These are phyloP conservation scores for Nannoperca obscura DNA, from an alignment of 2,797 vertebrate species.

Conservation along the genomic window DNA sequence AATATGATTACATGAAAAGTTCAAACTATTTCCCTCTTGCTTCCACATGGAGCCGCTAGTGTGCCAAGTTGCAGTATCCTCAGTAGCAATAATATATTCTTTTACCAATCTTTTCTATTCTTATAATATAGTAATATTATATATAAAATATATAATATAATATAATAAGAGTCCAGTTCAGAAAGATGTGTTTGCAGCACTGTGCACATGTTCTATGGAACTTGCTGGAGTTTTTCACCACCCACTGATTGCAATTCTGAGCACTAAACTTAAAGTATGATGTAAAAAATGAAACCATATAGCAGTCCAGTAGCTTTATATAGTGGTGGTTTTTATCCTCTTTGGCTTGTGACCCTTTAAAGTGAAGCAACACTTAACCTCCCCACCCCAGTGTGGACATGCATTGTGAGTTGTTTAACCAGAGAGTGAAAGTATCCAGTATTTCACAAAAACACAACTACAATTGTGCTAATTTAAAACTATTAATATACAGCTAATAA, in stretches of 20 bases:
- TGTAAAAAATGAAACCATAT: neutral
- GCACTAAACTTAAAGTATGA: neutral
- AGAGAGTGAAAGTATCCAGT: neutral
- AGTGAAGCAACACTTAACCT: neutral
- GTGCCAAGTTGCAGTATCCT: neutral
- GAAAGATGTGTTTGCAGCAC: neutral
- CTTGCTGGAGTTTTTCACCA: too few relatives aligned
- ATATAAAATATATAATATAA: too few relatives aligned
- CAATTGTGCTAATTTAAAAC: neutral
- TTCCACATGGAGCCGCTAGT: constrained; percentile 4
- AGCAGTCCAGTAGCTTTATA: neutral
- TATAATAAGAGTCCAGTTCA: neutral
- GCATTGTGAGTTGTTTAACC: neutral
- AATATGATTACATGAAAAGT: neutral
- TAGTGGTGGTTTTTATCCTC: neutral
- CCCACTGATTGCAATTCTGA: neutral
- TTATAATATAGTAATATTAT: too few relatives aligned
- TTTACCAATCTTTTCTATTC: too few relatives aligned
- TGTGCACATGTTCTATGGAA: too few relatives aligned
- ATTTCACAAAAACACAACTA: neutral
- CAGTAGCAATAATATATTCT: neutral
- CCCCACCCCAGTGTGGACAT: neutral
- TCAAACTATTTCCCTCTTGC: neutral
- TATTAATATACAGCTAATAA: neutral
- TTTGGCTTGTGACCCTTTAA: neutral